phyloP scores from a whole-genome alignment of 2,797 vertebrate species.

The Karalla daura region DNA sequence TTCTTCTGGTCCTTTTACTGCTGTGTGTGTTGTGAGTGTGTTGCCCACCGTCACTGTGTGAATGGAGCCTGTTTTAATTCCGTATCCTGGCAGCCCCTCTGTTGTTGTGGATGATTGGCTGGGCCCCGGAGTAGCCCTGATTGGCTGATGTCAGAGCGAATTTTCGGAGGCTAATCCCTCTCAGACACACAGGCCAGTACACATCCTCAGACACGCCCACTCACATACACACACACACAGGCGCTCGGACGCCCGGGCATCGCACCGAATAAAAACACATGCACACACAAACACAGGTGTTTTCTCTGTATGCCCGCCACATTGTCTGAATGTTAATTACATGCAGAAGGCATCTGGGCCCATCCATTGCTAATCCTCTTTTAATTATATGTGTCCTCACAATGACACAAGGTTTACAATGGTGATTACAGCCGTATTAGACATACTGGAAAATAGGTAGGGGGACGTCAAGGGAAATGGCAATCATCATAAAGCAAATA shows the following conservation, averaged over 20 bases:
- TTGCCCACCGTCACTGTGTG: constrained; percentile 5
- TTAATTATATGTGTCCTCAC: constrained; percentile 84
- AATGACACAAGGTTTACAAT: constrained; percentile 81
- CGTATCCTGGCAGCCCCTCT: constrained; percentile 45
- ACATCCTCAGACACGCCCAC: constrained; percentile 55
- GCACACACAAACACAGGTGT: constrained; percentile 79
- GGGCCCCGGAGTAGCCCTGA: constrained; percentile 48
- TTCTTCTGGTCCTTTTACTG: background rate
- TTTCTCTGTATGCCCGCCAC: constrained; percentile 73
- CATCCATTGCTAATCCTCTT: constrained; percentile 83
- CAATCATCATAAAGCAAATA: constrained; percentile 69
- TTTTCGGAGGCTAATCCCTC: constrained; percentile 65
- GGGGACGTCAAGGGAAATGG: constrained; percentile 59
- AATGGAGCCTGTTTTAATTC: constrained; percentile 41
- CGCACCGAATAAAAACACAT: constrained; percentile 18
- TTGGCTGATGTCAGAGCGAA: constrained; percentile 67
- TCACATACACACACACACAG: constrained; percentile 33
- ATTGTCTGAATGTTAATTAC: constrained; percentile 88
- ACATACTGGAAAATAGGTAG: constrained; percentile 71
- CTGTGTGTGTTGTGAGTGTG: constrained; percentile 4
- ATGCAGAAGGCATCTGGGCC: constrained; percentile 82
- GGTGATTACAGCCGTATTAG: constrained; percentile 79
- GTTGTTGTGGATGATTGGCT: constrained; percentile 56
- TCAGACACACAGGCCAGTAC: constrained; percentile 32
- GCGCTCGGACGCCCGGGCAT: background rate